A percentile compares a stretch with the other conserved stretches of the same genome.
These are phyloP conservation scores for Panonychus citri DNA, from an alignment of 1,140 invertebrate genomes.

Conservation along the genomic window DNA sequence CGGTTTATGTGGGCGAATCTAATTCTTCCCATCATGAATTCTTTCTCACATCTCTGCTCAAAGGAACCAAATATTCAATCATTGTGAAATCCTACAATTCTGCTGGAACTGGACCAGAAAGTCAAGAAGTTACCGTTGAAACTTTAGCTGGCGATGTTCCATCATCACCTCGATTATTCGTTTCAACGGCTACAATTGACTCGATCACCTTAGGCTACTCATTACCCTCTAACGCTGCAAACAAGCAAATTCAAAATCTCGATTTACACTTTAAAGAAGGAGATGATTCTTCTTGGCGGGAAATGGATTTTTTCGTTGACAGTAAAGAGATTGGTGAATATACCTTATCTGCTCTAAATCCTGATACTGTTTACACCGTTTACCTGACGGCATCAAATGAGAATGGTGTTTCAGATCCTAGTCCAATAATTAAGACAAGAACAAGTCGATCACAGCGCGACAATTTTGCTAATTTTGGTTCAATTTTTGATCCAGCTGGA, in stretches of 20 bases:
- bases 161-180: slow-evolving; percentile 3
- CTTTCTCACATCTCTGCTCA: slow-evolving; percentile 13
- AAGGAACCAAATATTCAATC: slow-evolving; percentile 17
- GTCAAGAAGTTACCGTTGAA: slow-evolving; percentile 13
- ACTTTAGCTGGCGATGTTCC: slow-evolving; percentile 17
- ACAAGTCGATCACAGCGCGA: neutral
- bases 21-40: slow-evolving; percentile 10
- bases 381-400: slow-evolving; percentile 15
- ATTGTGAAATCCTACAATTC: slow-evolving; percentile 16
- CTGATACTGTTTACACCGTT: slow-evolving; percentile 12
- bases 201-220: neutral
- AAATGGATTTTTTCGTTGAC: neutral
- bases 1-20: neutral
- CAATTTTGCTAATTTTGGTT: neutral
- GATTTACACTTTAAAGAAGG: slow-evolving; percentile 12
- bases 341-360: neutral
- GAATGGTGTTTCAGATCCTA: slow-evolving; percentile 12
- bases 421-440: slow-evolving; percentile 9
- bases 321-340: neutral
- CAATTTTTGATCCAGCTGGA: neutral
- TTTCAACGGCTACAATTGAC: neutral
- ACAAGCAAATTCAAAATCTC: neutral
- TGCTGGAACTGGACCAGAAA: slow-evolving; percentile 15
- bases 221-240: slow-evolving; percentile 5
- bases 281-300: slow-evolving; percentile 6